Percentiles rank a stretch among this genome's conserved stretches.
Conservation (phyloP, 2,888 invertebrate genomes). For the Orchestes rusci region DNA sequence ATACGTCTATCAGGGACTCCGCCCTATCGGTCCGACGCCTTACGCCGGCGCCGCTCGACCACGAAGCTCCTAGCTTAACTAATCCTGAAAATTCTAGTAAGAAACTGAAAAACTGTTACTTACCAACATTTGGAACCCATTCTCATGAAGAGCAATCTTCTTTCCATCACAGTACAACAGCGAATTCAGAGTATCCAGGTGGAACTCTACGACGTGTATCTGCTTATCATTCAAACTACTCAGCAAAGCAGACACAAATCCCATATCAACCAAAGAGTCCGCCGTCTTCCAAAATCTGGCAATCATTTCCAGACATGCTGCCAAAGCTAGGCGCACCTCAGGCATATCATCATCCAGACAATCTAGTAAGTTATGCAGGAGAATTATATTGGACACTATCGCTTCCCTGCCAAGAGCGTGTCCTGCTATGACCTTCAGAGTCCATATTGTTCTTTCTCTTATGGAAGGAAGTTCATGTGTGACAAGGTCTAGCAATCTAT, state of each 20-base stretch:
- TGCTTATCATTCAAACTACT: slow-evolving; percentile 30
- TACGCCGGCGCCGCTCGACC: too few species aligned
- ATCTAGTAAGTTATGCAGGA: slow-evolving; percentile 37
- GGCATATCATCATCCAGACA: slow-evolving; percentile 37
- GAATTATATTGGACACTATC: slow-evolving; percentile 37
- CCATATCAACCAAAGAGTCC: slow-evolving; percentile 38
- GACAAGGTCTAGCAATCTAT: slow-evolving; percentile 40
- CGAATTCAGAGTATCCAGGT: slow-evolving; percentile 39
- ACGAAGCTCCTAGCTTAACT: too few species aligned
- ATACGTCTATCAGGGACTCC: too few species aligned
- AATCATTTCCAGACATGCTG: slow-evolving; percentile 40
- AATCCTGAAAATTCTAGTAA: too few species aligned
- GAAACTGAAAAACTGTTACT: slow-evolving; percentile 17
- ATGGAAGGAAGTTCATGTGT: slow-evolving; percentile 31
- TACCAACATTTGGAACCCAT: slow-evolving; percentile 39
- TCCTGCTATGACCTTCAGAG: slow-evolving; percentile 39
- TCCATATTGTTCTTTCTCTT: slow-evolving; percentile 41
- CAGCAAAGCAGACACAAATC: slow-evolving; percentile 39
- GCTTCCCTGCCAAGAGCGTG: slow-evolving; percentile 41
- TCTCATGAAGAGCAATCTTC: slow-evolving; percentile 37
- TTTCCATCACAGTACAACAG: slow-evolving; percentile 41
- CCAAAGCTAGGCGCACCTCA: slow-evolving; percentile 40
- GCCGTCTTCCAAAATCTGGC: slow-evolving; percentile 38
- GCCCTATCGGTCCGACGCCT: too few species aligned
- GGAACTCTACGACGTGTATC: slow-evolving; percentile 36